Conservation (phyloP, 2,113 vertebrate species). For the Pagrus major region DNA sequence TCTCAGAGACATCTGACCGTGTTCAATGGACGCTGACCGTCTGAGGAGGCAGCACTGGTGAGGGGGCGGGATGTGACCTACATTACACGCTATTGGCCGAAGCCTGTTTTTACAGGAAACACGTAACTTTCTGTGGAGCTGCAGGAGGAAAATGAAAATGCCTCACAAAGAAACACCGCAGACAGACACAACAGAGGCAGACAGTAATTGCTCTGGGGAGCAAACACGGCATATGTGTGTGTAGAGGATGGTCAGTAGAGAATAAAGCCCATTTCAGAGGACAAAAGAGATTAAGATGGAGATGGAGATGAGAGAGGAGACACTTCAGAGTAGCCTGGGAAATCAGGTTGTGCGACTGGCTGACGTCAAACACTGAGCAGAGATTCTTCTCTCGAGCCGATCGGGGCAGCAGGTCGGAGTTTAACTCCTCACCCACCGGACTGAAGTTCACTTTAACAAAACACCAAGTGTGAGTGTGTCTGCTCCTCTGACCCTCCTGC, state of each 20-base stretch:
- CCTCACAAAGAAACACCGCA: background rate
- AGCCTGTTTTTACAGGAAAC: too few relatives aligned
- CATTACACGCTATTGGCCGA: too few relatives aligned
- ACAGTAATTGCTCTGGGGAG: background rate
- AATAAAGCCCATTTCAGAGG: background rate
- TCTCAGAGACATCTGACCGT: too few relatives aligned
- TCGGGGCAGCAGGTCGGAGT: background rate
- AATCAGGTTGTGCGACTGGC: constrained; percentile 1
- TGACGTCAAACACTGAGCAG: background rate
- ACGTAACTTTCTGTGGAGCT: background rate
- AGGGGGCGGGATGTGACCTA: too few relatives aligned
- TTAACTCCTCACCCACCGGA: constrained; percentile 4
- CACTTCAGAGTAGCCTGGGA: background rate
- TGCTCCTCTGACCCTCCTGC: background rate
- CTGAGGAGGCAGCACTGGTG: too few relatives aligned
- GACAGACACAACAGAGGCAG: background rate
- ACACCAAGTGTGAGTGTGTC: background rate
- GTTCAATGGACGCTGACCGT: too few relatives aligned
- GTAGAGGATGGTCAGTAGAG: background rate
- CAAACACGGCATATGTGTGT: background rate
- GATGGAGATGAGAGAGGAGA: background rate
- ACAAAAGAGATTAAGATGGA: background rate
- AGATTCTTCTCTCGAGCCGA: background rate
- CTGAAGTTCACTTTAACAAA: background rate
- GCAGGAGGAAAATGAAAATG: background rate